Evolutionary conservation across 2,888 invertebrate genomes (phyloP).

Genomic region (Apamea anceps): DNA sequence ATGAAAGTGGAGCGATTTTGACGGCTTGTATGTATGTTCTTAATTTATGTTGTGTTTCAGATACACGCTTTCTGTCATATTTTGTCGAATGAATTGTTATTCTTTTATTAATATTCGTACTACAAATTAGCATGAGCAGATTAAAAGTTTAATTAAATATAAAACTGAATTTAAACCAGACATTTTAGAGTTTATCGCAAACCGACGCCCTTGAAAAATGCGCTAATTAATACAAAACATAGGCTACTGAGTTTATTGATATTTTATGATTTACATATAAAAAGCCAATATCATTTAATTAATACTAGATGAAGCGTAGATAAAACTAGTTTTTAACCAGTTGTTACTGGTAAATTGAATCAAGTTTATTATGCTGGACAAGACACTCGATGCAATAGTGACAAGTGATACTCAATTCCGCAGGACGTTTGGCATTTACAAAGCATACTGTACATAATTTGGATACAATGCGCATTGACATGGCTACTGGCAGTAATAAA

Average conservation of each 20-base stretch:
- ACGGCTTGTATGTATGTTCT: background rate
- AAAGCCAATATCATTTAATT: conserved; percentile 8
- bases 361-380: conserved; percentile 25
- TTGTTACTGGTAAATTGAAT: conserved; percentile 19
- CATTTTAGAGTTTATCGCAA: conserved; percentile 36
- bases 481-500: background rate
- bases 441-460: background rate
- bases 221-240: conserved; percentile 16
- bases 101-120: background rate
- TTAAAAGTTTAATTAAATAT: conserved; percentile 14
- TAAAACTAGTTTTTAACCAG: conserved; percentile 28
- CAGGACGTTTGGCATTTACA: conserved; percentile 21
- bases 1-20: background rate
- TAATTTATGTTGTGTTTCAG: background rate
- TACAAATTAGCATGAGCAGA: conserved; percentile 6
- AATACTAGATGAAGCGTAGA: conserved; percentile 16
- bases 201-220: conserved; percentile 34
- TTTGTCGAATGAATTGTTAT: background rate
- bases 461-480: conserved; percentile 11
- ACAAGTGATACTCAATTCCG: conserved; percentile 38
- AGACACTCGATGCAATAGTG: conserved; percentile 4
- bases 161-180: conserved; percentile 14
- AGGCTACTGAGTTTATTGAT: conserved; percentile 37
- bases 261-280: conserved; percentile 33
- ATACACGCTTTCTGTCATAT: background rate